phyloP scores from a whole-genome alignment of 2,797 vertebrate genomes.

The Diplodus sargus region DNA sequence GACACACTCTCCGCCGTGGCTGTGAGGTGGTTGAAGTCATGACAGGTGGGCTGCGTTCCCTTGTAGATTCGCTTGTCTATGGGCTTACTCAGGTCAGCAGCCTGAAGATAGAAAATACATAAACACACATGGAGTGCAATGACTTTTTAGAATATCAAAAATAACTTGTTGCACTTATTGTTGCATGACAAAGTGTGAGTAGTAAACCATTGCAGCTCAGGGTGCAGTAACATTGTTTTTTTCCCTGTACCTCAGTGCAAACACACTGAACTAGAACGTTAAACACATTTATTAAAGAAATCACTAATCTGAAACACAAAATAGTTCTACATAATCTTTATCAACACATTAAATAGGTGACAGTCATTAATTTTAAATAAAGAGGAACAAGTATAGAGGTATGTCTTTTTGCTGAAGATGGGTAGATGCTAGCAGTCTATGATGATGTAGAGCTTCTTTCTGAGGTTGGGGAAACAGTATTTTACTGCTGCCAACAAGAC shows the following conservation, averaged over 20 bases:
- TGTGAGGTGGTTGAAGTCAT: conserved; percentile 99
- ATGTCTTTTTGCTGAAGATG: background rate
- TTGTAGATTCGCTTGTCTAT: conserved; percentile 99
- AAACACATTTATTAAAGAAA: background rate
- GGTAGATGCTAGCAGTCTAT: background rate
- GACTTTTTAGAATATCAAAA: conserved; percentile 19
- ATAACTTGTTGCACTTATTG: background rate
- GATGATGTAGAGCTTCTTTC: background rate
- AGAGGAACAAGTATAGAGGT: background rate
- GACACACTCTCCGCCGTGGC: conserved; percentile 97
- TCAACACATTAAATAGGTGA: background rate
- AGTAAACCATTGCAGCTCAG: background rate
- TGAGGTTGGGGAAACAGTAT: background rate
- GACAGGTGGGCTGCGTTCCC: conserved; percentile 98
- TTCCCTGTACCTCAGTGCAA: background rate
- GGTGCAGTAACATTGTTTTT: background rate
- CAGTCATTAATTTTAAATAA: background rate
- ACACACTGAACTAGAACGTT: background rate
- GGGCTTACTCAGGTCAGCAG: conserved; percentile 97
- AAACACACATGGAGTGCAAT: background rate
- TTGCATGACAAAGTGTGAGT: background rate
- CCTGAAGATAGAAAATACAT: conserved; percentile 79
- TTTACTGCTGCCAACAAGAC: conserved; percentile 15
- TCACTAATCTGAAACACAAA: background rate
- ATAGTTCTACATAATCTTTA: background rate